Evolutionary conservation across 2,888 invertebrate species (phyloP), one percentile per base, ranked within the genome.

Genomic region (Callyntrura guangdongensis): DNA sequence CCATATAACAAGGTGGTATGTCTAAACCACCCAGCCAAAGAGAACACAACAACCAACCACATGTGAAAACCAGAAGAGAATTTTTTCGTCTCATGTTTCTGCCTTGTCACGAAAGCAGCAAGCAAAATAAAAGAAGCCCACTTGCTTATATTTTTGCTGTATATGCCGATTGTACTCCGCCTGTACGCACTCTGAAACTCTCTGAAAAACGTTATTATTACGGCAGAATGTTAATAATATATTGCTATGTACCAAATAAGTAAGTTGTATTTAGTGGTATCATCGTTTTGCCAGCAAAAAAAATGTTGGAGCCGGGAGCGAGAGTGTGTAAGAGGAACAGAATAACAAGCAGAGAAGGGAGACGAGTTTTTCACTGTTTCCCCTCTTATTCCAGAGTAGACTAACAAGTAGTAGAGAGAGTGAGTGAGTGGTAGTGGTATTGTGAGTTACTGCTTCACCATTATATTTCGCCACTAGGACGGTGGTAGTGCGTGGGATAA

Each of bases 381-480:
- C 11, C 61, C 36, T 27, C 27, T 47, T 56, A 72, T 14, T 45
- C 53, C 72, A 72, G 67, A 17, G 12, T 45, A n/a, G 47, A 72
- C 72, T 72, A 72, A 25, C 25, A 72, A n/a, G 61, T 36, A 12
- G 12, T 67, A 27, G 2, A 36, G 36, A 4, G 6, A 6, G 36
- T 2, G 36, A 6, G 36, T 4, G 36, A 6, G 36, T 36, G 6
- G 36, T 9, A 11, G 56, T 85, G 56, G 53, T 84, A 72, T 85
- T 69, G 84, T 85, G 84, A 85, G 36, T 85, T 85, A 85, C 72
- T 27, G 72, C 72, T 56, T 56, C 36, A 17, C 81, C 59, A 56
- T 36, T 81, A 36, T 61, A 81, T 49, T 56, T 36, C 53, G 6
- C 27, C 20, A 45, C 45, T 45, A 9, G 25, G 14, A 69, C 27